phyloP scores from a whole-genome alignment of 2,113 vertebrate species.

The Glareola pratincola region DNA sequence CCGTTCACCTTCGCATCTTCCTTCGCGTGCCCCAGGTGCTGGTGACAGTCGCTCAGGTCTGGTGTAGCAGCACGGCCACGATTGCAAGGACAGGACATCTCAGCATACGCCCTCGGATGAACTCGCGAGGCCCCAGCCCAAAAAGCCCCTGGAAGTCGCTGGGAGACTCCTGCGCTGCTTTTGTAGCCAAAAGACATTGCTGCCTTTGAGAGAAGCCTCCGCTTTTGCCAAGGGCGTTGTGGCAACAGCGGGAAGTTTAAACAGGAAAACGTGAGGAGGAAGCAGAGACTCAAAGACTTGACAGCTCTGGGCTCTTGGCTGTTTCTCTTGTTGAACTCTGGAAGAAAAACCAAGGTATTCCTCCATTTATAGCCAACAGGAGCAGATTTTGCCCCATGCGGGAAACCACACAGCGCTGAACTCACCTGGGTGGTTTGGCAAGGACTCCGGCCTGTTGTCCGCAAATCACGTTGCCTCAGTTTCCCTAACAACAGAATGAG shows the following conservation, averaged over 20 bases:
- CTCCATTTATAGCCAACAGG: not conserved
- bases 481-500: not conserved
- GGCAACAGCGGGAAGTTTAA: not conserved
- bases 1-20: not conserved
- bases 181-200: not conserved
- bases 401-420: not conserved
- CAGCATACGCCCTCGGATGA: fast-evolving
- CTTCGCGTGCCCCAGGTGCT: not conserved
- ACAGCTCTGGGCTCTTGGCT: not conserved
- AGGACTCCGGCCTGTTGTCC: not conserved
- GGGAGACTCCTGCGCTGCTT: not conserved
- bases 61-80: not conserved
- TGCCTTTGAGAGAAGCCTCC: not conserved
- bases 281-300: not conserved
- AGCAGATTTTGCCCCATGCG: not conserved
- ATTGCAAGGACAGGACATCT: not conserved
- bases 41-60: not conserved
- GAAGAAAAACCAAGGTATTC: not conserved
- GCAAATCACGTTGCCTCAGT: not conserved
- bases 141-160: not conserved
- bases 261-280: not conserved
- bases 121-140: not conserved
- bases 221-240: not conserved
- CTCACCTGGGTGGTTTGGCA: not conserved
- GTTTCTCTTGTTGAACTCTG: not conserved